A percentile compares a stretch with the other conserved stretches of the same genome.
Evolutionary conservation across 2,797 vertebrate genomes (phyloP).

Genomic region (Odontamblyopus lacepedii): DNA sequence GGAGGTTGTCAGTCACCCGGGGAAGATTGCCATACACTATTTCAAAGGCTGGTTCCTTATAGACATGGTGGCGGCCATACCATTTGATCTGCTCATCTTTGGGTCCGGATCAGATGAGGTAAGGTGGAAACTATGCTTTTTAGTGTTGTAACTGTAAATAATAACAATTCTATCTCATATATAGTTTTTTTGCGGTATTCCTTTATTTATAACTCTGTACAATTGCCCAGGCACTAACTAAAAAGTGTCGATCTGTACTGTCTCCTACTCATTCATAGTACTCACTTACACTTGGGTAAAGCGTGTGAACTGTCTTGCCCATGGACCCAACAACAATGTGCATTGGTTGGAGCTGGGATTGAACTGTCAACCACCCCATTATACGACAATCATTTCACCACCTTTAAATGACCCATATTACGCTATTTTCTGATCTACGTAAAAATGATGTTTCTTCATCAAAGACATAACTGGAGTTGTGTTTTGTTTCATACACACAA

Average conservation of each 20-base stretch:
- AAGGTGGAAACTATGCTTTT: conserved; percentile 12
- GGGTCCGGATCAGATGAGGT: conserved; percentile 98
- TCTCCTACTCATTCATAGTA: neutral
- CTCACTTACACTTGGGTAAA: neutral
- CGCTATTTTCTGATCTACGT: too few species aligned
- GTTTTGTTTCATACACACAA: too few species aligned
- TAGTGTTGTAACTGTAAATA: neutral
- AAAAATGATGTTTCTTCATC: too few species aligned
- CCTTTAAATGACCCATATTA: too few species aligned
- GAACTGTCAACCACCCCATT: too few species aligned
- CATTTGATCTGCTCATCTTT: conserved; percentile 98
- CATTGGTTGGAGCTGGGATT: too few species aligned
- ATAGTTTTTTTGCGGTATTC: neutral
- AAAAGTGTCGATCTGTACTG: neutral
- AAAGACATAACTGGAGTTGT: too few species aligned
- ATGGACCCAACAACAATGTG: neutral
- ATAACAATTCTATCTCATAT: neutral
- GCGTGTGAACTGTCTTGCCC: neutral
- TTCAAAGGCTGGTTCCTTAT: conserved; percentile 99
- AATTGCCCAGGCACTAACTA: too few species aligned
- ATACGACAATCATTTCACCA: too few species aligned
- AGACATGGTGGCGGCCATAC: conserved; percentile 98
- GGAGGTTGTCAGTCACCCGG: conserved; percentile 97
- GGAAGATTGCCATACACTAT: conserved; percentile 98
- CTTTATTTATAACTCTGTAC: neutral